Evolutionary conservation across 2,797 vertebrate species (phyloP).

Genomic region (Cheirogaleus major): DNA sequence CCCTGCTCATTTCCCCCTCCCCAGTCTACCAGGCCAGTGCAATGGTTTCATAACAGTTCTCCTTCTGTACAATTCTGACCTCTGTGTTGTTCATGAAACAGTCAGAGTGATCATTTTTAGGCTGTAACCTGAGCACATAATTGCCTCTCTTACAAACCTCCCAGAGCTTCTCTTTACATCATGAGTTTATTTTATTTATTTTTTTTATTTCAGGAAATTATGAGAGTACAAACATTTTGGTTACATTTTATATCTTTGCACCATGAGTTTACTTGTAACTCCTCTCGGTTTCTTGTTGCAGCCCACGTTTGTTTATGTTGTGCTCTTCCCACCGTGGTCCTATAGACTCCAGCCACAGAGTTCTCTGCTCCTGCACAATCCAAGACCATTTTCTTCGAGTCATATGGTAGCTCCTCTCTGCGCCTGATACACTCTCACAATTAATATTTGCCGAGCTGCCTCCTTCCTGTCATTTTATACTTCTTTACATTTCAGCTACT

Average conservation of each 20-base stretch:
- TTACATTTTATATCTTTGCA: background rate
- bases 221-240: no score
- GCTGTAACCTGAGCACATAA: background rate
- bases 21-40: no score
- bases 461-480: background rate
- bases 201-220: no score
- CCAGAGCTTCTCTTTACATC: accelerated
- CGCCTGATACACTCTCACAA: background rate
- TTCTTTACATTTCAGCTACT: background rate
- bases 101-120: background rate
- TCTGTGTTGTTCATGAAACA: background rate
- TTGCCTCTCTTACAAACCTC: no score
- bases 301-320: accelerated
- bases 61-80: background rate
- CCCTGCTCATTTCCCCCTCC: background rate
- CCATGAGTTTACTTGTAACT: no score
- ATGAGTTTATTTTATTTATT: no score
- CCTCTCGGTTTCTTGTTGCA: accelerated
- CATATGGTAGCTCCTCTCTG: no score
- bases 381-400: accelerated
- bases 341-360: accelerated
- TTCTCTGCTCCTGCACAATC: background rate
- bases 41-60: background rate
- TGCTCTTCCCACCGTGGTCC: background rate
- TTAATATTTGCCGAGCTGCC: background rate